Percentiles rank a stretch among this genome's conserved stretches.
Evolutionary conservation across 2,113 vertebrate species (phyloP).

Genomic region (Myiozetetes cayanensis): DNA sequence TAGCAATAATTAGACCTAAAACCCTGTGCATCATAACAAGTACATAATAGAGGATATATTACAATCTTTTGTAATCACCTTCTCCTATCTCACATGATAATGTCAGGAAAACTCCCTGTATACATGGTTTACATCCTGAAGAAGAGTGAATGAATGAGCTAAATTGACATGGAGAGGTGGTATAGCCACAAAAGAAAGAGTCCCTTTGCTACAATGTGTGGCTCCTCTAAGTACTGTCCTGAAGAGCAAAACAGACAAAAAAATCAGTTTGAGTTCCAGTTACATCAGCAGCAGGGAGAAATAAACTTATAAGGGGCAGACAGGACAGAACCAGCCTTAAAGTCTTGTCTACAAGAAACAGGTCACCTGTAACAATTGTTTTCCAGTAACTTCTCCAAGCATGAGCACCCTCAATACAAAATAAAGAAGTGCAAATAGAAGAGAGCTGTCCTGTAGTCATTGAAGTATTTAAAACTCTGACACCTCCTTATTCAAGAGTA

Average conservation of each 20-base stretch:
- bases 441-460: not conserved
- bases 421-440: not conserved
- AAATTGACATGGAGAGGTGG: not conserved
- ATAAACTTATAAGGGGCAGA: not conserved
- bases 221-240: not conserved
- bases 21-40: not conserved
- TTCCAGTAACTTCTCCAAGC: not conserved
- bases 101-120: not conserved
- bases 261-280: not conserved
- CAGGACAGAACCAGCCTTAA: not conserved
- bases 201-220: not conserved
- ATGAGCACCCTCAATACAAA: not conserved
- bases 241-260: not conserved
- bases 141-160: not conserved
- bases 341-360: not conserved
- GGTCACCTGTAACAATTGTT: not conserved
- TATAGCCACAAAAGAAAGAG: not conserved
- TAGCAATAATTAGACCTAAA: not conserved
- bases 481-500: conserved; percentile 38
- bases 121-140: not conserved
- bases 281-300: not conserved
- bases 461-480: conserved; percentile 6
- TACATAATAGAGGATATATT: not conserved
- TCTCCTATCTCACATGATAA: not conserved
- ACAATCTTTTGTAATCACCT: not conserved